Evolutionary conservation across 2,888 invertebrate species (phyloP), one percentile per base, ranked within the genome.

Genomic region (Callosobruchus maculatus): DNA sequence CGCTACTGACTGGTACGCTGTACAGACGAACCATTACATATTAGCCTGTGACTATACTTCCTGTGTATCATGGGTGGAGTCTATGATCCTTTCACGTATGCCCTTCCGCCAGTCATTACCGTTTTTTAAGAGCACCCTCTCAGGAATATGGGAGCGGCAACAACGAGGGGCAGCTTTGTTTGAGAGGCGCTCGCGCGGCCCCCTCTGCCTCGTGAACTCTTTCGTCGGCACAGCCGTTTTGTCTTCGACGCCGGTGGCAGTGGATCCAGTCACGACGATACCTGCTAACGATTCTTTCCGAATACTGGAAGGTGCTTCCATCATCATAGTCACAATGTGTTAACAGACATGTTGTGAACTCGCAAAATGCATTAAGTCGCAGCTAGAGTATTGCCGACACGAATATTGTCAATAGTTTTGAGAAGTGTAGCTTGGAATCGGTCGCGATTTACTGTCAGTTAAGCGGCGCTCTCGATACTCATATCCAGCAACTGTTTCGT

Each of bases 41-140:
- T 81, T 78, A 78, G 78, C 77, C 49, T 49, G 78, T 82, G 83
- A 84, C 84, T 84, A 83, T 82, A 79, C 81, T 81, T 81, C 80
- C 80, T 79, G 76, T 80, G 77, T 80, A 76, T 75, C 73, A 79
- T 82, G 84, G 85, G 84, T 83, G 84, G 84, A 84, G 84, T 81
- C 79, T 78, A 73, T 75, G 76, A 73, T 74, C 77, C 74, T 75
- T 74, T 71, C 72, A 70, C 73, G 70, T 76, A 72, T 75, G 74
- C 77, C 75, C 74, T 76, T 72, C 74, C 75, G 74, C 49, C 69
- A 70, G 76, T 74, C 72, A 74, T 75, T 75, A 76, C 76, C 75
- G 78, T 79, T 78, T 80, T 77, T 73, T 71, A 49, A 49, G 49
- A 49, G 49, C 49, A 49, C 49, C 49, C 49, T 18, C 49, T 49